Evolutionary conservation across 2,797 vertebrate genomes (phyloP).

Genomic region (Pseudochirops cupreus): DNA sequence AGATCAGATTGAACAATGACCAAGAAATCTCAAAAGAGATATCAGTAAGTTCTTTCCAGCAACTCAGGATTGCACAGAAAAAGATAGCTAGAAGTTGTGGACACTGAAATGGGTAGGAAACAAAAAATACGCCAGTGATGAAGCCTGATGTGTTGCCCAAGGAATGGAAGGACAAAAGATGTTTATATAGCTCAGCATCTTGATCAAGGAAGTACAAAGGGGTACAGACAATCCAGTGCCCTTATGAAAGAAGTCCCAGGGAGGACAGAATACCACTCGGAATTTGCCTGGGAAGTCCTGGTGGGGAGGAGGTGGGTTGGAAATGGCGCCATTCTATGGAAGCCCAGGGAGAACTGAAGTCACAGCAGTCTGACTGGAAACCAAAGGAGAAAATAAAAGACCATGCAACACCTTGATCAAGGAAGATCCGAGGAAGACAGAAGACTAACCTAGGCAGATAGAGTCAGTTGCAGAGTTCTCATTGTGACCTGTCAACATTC

Average conservation of each 20-base stretch:
- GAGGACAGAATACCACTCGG: not conserved
- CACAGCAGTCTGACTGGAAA: not conserved
- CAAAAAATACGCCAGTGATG: not conserved
- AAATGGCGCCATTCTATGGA: not conserved
- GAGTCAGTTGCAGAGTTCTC: not conserved
- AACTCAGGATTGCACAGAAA: not conserved
- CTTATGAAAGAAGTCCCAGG: not conserved
- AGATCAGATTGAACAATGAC: not conserved
- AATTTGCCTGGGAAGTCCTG: not conserved
- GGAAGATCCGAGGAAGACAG: not conserved
- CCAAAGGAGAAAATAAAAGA: not conserved
- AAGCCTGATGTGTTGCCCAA: not conserved
- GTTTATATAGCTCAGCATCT: not conserved
- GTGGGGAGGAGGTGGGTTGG: not conserved
- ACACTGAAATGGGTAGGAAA: not conserved
- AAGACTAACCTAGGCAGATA: not conserved
- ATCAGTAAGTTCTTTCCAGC: not conserved
- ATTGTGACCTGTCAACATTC: not conserved
- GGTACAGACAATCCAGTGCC: not conserved
- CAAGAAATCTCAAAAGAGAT: not conserved
- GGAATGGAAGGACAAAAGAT: not conserved
- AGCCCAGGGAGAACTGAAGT: not conserved
- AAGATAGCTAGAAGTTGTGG: not conserved
- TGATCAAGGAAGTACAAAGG: not conserved
- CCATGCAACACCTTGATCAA: not conserved